phyloP scores from a whole-genome alignment of 1,140 invertebrate species.

The Daktulosphaira vitifoliae region DNA sequence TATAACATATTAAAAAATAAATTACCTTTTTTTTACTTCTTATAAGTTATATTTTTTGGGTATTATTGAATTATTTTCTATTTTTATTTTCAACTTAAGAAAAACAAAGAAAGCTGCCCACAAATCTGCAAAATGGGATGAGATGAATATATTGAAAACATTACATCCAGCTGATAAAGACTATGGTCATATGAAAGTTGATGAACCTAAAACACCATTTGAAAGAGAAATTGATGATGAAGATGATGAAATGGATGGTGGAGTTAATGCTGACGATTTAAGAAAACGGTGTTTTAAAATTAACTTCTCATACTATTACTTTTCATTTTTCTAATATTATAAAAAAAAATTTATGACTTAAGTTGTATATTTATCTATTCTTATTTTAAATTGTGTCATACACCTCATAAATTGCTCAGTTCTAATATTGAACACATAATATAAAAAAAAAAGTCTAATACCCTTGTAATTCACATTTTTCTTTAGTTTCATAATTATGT shows the following conservation, averaged over 20 bases:
- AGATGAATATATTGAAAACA: conserved; percentile 98
- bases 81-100: not conserved
- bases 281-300: conserved; percentile 56
- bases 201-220: conserved; percentile 96
- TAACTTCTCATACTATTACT: no score
- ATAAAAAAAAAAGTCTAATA: no score
- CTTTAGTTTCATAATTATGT: no score
- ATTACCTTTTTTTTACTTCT: no score
- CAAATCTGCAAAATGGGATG: conserved; percentile 91
- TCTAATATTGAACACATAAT: no score
- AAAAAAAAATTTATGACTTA: no score
- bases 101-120: conserved; percentile 45
- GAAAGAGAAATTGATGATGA: conserved; percentile 62
- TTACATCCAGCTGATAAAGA: conserved; percentile 96
- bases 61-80: not conserved
- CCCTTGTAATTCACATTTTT: no score
- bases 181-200: conserved; percentile 99
- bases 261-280: conserved; percentile 65
- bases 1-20: no score
- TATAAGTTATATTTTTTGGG: no score
- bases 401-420: conserved; percentile 43
- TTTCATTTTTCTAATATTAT: no score
- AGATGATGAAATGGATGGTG: conserved; percentile 57
- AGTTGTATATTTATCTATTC: conserved; percentile 38
- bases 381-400: conserved; percentile 42